phyloP scores from a whole-genome alignment of 64 coral and sea anemone genomes.

The Porites lutea region DNA sequence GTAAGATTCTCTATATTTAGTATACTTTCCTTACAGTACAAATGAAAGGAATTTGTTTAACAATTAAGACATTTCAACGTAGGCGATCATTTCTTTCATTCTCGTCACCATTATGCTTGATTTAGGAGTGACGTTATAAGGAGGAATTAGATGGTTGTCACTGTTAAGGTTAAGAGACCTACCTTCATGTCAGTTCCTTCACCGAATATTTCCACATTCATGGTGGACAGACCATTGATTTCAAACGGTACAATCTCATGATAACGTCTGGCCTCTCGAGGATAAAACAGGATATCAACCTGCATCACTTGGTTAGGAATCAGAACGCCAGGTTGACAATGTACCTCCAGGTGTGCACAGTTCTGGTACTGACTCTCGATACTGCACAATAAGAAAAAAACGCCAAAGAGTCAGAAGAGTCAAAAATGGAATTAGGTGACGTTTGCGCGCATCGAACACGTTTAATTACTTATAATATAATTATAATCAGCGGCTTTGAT shows the following conservation, averaged over 20 bases:
- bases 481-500: too few relatives aligned
- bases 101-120: too few relatives aligned
- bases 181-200: constrained; percentile 99
- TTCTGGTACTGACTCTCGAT: constrained; percentile 91
- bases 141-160: too few relatives aligned
- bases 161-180: neutral
- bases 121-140: too few relatives aligned
- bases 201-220: constrained; percentile 93
- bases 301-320: constrained; percentile 70
- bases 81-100: too few relatives aligned
- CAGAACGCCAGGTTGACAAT: constrained; percentile 79
- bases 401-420: neutral
- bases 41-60: too few relatives aligned
- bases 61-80: too few relatives aligned
- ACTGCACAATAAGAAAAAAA: constrained; percentile 49
- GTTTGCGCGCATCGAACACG: too few relatives aligned
- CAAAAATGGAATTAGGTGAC: too few relatives aligned
- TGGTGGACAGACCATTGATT: constrained; percentile 96
- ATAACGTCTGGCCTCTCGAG: constrained; percentile 88
- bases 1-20: too few relatives aligned
- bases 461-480: too few relatives aligned
- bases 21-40: too few relatives aligned
- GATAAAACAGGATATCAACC: constrained; percentile 92
- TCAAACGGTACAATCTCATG: constrained; percentile 92
- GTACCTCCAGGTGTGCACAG: constrained; percentile 76